Evolutionary conservation across 2,888 invertebrate species (phyloP).

Genomic region (Pandemis corylana): DNA sequence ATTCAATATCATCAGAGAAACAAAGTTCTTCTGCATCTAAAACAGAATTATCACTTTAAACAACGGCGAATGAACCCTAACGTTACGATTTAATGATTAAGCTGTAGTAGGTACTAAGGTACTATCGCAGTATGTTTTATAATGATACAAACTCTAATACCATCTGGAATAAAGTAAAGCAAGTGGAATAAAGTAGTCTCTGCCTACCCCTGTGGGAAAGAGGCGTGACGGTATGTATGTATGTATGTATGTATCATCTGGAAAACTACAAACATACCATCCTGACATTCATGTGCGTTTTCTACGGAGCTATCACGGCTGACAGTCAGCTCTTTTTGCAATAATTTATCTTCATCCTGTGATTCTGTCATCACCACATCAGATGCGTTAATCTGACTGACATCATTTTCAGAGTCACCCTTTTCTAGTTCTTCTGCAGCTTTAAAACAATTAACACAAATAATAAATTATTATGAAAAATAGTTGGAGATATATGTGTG

Average conservation of each 20-base stretch:
- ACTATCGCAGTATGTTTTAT: no score
- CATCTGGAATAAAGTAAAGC: no score
- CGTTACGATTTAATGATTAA: no score
- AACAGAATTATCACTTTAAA: neutral
- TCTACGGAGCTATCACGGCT: neutral
- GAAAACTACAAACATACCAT: neutral
- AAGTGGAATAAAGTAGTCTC: no score
- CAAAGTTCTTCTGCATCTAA: neutral
- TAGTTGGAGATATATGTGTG: no score
- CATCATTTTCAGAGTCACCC: neutral
- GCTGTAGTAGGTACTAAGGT: neutral
- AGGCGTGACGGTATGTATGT: no score
- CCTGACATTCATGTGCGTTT: no score
- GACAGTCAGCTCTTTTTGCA: neutral
- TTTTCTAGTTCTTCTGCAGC: slow-evolving; percentile 7
- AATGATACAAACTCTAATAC: no score
- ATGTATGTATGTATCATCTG: no score
- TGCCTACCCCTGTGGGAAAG: no score
- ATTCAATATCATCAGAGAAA: neutral
- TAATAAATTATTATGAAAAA: neutral
- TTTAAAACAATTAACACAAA: neutral
- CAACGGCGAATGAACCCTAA: neutral
- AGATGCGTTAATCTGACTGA: neutral
- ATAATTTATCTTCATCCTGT: neutral
- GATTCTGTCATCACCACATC: neutral